Percentiles rank a stretch among this genome's conserved stretches.
phyloP scores from a whole-genome alignment of 1,140 invertebrate species.

The Bombus haemorrhoidalis region DNA sequence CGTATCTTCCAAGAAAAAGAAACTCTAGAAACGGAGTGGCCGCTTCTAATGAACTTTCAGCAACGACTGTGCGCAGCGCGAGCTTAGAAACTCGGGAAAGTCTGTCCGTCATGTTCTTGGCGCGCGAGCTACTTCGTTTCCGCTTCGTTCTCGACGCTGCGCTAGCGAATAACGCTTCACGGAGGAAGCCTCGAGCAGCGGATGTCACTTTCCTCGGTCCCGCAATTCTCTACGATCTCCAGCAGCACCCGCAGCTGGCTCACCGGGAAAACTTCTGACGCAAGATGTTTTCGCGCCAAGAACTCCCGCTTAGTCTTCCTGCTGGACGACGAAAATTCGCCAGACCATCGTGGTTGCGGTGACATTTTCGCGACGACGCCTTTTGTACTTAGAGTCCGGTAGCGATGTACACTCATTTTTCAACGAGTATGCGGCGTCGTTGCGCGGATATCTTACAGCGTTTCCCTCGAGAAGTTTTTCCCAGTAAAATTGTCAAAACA shows the following conservation, averaged over 20 bases:
- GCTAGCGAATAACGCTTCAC: conserved; percentile 41
- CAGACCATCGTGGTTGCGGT: conserved; percentile 18
- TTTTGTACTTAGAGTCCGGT: conserved; percentile 5
- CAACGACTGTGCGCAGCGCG: neutral
- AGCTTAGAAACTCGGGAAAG: conserved; percentile 23
- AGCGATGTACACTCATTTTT: conserved; percentile 12
- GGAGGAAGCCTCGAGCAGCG: conserved; percentile 40
- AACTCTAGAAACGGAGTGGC: neutral
- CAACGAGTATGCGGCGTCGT: conserved; percentile 1
- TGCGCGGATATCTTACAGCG: too few species aligned
- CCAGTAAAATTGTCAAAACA: neutral
- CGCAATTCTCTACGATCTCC: conserved; percentile 33
- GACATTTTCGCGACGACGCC: conserved; percentile 59
- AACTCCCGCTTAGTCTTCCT: conserved; percentile 38
- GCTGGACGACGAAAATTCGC: conserved; percentile 53
- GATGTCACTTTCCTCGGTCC: conserved; percentile 34
- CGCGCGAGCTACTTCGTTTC: conserved; percentile 43
- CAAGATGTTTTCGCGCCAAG: conserved; percentile 68
- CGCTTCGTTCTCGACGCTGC: conserved; percentile 37
- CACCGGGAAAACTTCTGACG: conserved; percentile 53
- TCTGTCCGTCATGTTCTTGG: conserved; percentile 54
- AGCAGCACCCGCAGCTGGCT: conserved; percentile 37
- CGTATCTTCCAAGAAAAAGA: neutral
- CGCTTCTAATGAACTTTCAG: conserved; percentile 23
- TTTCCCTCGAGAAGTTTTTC: neutral